These are phyloP conservation scores for Acleris literana DNA, from an alignment of 2,888 invertebrate genomes.

Conservation along the genomic window DNA sequence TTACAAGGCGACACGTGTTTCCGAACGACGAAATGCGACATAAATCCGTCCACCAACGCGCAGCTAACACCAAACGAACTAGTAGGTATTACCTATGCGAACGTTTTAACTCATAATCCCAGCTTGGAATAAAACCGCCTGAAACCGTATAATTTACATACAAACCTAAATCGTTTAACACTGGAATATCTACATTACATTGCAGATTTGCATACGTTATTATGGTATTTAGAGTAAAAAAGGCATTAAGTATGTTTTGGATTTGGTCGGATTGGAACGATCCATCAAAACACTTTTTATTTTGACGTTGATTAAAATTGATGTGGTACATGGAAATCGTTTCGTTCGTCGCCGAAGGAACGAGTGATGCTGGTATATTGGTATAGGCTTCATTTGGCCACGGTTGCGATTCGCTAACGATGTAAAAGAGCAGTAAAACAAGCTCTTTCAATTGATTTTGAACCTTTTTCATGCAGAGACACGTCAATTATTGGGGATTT, in stretches of 20 bases:
- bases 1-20: constrained; percentile 22
- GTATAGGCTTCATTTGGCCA: not conserved
- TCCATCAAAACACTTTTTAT: constrained; percentile 2
- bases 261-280: constrained; percentile 4
- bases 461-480: not conserved
- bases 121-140: not conserved
- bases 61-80: constrained; percentile 28
- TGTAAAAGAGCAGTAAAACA: not conserved
- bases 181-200: not conserved
- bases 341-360: not conserved
- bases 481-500: too few species aligned
- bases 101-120: constrained; percentile 30
- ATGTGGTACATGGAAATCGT: not conserved
- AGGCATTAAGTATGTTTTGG: constrained; percentile 1
- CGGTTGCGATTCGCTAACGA: not conserved
- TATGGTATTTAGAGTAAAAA: constrained; percentile 5
- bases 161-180: constrained; percentile 1
- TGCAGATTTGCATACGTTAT: constrained; percentile 10
- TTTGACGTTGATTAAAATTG: constrained; percentile 1
- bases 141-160: constrained; percentile 12
- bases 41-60: constrained; percentile 16
- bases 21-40: constrained; percentile 28
- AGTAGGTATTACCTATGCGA: constrained; percentile 5
- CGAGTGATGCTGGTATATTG: not conserved
- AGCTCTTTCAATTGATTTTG: not conserved